Evolutionary conservation across 2,888 invertebrate species (phyloP), one percentile per base, ranked within the genome.

Genomic region (Ophion obscuratus): DNA sequence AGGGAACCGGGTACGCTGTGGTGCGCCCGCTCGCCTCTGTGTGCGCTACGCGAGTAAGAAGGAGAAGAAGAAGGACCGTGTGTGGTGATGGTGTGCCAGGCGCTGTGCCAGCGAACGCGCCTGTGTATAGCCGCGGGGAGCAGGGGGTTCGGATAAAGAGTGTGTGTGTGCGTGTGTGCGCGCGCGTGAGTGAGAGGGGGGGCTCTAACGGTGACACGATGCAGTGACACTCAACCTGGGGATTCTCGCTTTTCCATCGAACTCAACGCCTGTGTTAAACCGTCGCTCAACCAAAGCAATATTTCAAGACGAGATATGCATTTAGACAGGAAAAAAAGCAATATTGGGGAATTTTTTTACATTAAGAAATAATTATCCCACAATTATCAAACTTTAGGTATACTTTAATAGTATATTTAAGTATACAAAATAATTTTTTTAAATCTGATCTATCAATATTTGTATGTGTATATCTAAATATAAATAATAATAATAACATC

Each of bases 161-260:
- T 7, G 9, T 7, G 40, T 14, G 9, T 7, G 40, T 14, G 53
- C 24, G 53, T 36, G 76, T 57, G 61, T 44, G 79, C 36, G 68
- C 62, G 76, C 74, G 88, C 73, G 84, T 68, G 83, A 84, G 80
- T n/a, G n/a, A 88, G 89, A 89, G 89, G 89, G 88, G 89, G 90
- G 91, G 91, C 89, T 88, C 89, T 92, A 92, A 92, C 92, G 91
- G 91, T 92, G 93, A 92, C 92, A 92, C 90, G 88, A 85, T 86
- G 61, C 92, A 92, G 92, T 89, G 92, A 14, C 88, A 85, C 92
- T 91, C 92, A 92, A 90, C 87, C 83, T 61, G 80, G 20, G 90
- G 92, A 70, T 89, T 82, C 87, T 2, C 59, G 82, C 20, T 10
- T 66, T 66, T 40, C 36, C 77, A 82, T 40, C 9, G 40, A 40